Conservation (phyloP, 2,113 vertebrate species). For the Syngnathus scovelli region DNA sequence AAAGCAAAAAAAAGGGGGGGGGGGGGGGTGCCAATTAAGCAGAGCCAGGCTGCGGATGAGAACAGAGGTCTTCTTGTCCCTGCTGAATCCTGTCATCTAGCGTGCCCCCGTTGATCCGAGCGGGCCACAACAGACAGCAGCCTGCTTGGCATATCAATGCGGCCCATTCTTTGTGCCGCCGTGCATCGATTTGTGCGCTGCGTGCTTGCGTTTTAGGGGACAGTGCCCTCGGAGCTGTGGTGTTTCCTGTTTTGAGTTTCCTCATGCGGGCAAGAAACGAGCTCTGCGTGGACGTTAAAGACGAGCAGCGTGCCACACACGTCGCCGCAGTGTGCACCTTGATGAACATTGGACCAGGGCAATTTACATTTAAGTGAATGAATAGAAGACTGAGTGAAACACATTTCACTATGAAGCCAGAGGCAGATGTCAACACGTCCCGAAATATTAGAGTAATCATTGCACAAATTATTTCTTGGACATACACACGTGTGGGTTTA, state of each 20-base stretch:
- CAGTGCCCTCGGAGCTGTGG: slow-evolving; percentile 54
- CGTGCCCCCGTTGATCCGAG: slow-evolving; percentile 56
- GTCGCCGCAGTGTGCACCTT: background rate
- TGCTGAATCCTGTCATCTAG: slow-evolving; percentile 68
- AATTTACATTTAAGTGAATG: background rate
- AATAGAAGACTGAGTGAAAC: background rate
- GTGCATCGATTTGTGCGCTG: background rate
- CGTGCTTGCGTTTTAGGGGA: slow-evolving; percentile 16
- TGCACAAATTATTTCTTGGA: background rate
- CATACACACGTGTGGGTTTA: background rate
- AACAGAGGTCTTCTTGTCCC: slow-evolving; percentile 77
- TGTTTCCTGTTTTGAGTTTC: slow-evolving; percentile 47
- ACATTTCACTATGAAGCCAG: background rate
- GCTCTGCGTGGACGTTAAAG: background rate
- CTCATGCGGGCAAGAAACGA: background rate
- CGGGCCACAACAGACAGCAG: slow-evolving; percentile 62
- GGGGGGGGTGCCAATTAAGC: slow-evolving; percentile 3
- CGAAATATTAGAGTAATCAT: background rate
- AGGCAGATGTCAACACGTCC: background rate
- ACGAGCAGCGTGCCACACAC: background rate
- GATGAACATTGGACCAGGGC: background rate
- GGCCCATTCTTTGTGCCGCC: slow-evolving; percentile 55
- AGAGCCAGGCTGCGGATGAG: slow-evolving; percentile 50
- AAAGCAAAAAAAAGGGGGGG: background rate
- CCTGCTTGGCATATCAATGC: slow-evolving; percentile 72